Evolutionary conservation across 2,113 vertebrate genomes (phyloP), one percentile per base, ranked within the genome.

Genomic region (Vulpes vulpes): DNA sequence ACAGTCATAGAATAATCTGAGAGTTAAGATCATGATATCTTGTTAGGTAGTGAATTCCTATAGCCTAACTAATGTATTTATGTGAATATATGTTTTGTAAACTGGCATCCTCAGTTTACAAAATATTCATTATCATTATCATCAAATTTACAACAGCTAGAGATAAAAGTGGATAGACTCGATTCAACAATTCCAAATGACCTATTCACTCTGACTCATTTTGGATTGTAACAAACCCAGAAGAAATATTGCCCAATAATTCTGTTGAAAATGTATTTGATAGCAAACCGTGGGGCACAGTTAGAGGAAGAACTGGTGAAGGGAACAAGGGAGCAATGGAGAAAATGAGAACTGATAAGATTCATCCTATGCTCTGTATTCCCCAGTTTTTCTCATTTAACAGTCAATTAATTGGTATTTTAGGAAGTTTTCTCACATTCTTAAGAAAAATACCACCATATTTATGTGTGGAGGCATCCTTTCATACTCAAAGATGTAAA

Each of bases 371-470:
- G 14, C 16, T 86, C 3, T 81, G 0, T 19, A 57, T 80, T 30
- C 32, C 4, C 71, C 0, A 25, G 3, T 30, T 43, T 62, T 91
- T 93, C 25, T 92, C 35, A 94, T 64, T 32, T 62, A 92, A 65
- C 3, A 69, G 8, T 78, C 25, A 80, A 71, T 62, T 35, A 92
- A 64, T 30, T 55, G 60, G 10, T 73, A 57, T 95, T 95, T 87
- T 91, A 53, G 30, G 38, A 92, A 57, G 1, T 62, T 78, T 94
- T 86, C 23, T 95, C 91, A 97, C 32, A 96, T 79, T 95, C 16
- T 78, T 82, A 65, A 81, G 69, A 71, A 97, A 94, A 94, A 65
- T 14, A 73, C 7, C 19, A 49, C 67, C 27, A 73, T 73, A 78
- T 32, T 71, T 92, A 69, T 79, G 0, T 92, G 35, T 84, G 38